These are phyloP conservation scores for Arothron firmamentum DNA, from an alignment of 2,113 vertebrate species.

Conservation along the genomic window DNA sequence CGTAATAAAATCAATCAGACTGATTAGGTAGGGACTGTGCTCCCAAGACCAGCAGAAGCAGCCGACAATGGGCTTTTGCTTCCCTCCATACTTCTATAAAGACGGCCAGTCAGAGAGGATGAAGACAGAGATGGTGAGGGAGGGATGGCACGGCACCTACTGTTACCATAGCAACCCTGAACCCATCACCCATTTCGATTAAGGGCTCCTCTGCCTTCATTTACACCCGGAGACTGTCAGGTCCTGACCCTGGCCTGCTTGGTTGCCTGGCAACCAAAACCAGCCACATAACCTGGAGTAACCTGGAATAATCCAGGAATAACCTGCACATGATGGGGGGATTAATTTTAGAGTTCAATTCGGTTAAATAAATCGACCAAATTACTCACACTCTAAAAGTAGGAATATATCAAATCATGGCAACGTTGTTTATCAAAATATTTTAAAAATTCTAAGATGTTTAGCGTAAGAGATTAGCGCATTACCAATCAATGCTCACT, in stretches of 20 bases:
- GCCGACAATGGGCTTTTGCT: not conserved
- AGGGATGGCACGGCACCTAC: slow-evolving; percentile 19
- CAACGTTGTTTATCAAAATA: too few relatives aligned
- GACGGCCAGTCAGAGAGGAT: not conserved
- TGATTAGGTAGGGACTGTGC: not conserved
- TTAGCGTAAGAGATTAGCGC: too few relatives aligned
- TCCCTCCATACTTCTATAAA: not conserved
- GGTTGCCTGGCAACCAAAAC: slow-evolving; percentile 56
- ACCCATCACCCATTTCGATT: slow-evolving; percentile 38
- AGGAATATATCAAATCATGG: too few relatives aligned
- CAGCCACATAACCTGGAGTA: too few relatives aligned
- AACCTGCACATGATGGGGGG: too few relatives aligned
- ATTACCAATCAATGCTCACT: too few relatives aligned
- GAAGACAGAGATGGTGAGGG: slow-evolving; percentile 12
- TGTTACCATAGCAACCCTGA: slow-evolving; percentile 49
- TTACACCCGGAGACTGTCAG: slow-evolving; percentile 57
- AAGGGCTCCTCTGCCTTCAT: slow-evolving; percentile 29
- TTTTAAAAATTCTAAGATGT: too few relatives aligned
- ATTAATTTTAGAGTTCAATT: too few relatives aligned
- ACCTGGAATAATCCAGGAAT: too few relatives aligned
- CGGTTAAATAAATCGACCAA: not conserved
- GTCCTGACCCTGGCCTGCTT: slow-evolving; percentile 50
- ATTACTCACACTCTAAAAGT: not conserved
- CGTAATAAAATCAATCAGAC: not conserved
- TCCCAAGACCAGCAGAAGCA: not conserved